phyloP scores from a whole-genome alignment of 2,113 vertebrate genomes.

The Cryptomyrus ogoouensis region DNA sequence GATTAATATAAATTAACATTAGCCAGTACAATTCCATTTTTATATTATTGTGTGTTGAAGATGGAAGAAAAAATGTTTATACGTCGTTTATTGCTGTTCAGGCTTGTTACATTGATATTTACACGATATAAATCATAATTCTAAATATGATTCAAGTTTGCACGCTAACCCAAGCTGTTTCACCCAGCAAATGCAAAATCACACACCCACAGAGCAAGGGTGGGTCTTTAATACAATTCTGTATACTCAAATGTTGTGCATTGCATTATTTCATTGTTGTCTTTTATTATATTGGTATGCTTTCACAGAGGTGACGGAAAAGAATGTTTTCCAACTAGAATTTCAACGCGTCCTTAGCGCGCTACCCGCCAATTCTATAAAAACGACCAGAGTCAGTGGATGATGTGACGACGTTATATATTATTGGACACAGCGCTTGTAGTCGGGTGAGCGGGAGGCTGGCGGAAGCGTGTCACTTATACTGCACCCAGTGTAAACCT shows the following conservation, averaged over 20 bases:
- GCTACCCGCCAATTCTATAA: background rate
- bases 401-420: background rate
- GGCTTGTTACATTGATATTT: background rate
- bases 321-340: background rate
- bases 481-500: background rate
- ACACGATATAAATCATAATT: background rate
- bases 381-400: background rate
- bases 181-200: background rate
- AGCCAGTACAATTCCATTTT: background rate
- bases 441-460: background rate
- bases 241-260: background rate
- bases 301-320: background rate
- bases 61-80: background rate
- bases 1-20: background rate
- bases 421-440: background rate
- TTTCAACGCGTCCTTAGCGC: background rate
- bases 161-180: background rate
- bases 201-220: background rate
- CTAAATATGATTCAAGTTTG: background rate
- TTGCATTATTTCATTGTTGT: background rate
- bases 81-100: background rate
- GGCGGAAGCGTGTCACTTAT: background rate
- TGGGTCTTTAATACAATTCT: background rate
- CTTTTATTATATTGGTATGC: background rate
- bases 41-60: background rate